Conservation (phyloP, 2,888 invertebrate genomes). For the Troides aeacus region DNA sequence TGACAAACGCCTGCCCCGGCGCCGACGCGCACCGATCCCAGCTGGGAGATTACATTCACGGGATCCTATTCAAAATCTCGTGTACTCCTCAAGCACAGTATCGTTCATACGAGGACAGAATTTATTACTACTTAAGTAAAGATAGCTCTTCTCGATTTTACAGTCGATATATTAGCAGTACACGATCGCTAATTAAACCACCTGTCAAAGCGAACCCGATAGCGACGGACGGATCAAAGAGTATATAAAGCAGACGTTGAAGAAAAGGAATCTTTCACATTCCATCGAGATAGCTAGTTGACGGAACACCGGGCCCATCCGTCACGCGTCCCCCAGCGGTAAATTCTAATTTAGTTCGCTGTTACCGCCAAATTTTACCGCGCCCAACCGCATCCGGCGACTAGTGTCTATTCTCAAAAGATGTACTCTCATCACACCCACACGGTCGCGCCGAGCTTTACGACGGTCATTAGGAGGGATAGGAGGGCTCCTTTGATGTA, state of each 20-base stretch:
- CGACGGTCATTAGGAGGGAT: constrained; percentile 38
- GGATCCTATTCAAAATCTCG: constrained; percentile 52
- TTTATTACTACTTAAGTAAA: constrained; percentile 19
- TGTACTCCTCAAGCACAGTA: constrained; percentile 54
- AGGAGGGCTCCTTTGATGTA: constrained; percentile 39
- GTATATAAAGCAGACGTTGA: constrained; percentile 9
- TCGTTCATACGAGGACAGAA: constrained; percentile 40
- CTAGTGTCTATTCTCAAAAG: constrained; percentile 30
- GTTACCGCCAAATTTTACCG: constrained; percentile 29
- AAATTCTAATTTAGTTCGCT: constrained; percentile 36
- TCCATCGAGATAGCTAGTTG: constrained; percentile 6
- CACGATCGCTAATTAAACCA: constrained; percentile 32
- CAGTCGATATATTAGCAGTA: constrained; percentile 12
- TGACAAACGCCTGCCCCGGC: constrained; percentile 46
- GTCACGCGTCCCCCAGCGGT: constrained; percentile 33
- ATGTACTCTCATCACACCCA: constrained; percentile 37
- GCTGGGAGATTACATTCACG: constrained; percentile 68
- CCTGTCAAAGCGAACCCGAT: constrained; percentile 26
- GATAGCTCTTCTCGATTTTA: neutral
- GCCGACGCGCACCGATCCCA: constrained; percentile 63
- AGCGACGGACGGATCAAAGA: constrained; percentile 23
- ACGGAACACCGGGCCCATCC: constrained; percentile 30
- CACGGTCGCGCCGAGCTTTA: constrained; percentile 35
- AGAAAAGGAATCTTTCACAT: constrained; percentile 17
- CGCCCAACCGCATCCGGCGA: constrained; percentile 35